phyloP scores from a whole-genome alignment of 2,113 vertebrate species.

The Dolichallabes microphthalmus region DNA sequence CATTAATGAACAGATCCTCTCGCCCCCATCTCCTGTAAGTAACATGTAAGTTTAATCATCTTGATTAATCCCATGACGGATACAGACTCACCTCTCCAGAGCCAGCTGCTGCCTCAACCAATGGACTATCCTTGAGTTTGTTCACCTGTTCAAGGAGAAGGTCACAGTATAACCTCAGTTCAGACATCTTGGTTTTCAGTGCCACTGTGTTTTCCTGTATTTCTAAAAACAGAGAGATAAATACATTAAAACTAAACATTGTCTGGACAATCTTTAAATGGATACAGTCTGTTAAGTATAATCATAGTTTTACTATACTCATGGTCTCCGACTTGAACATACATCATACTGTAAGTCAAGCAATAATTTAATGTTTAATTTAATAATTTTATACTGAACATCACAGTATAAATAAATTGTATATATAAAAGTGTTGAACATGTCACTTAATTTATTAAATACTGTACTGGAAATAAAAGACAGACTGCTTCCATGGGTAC shows the following conservation, averaged over 20 bases:
- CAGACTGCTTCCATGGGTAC: too few species aligned
- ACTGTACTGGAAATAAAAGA: too few species aligned
- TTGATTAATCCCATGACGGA: constrained; percentile 30
- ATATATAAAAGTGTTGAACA: too few species aligned
- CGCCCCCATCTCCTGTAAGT: neutral
- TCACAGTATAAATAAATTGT: too few species aligned
- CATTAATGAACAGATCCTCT: too few species aligned
- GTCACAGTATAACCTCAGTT: constrained; percentile 94
- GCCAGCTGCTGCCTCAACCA: constrained; percentile 58
- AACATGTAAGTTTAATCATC: neutral
- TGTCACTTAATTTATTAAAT: too few species aligned
- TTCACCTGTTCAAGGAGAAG: constrained; percentile 96
- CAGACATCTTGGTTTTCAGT: constrained; percentile 95
- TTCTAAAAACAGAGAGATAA: constrained; percentile 69
- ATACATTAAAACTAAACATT: neutral
- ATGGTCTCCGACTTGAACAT: neutral
- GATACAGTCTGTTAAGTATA: neutral
- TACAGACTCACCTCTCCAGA: constrained; percentile 59
- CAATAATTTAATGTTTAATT: neutral
- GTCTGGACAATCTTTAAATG: neutral
- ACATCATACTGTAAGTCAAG: neutral
- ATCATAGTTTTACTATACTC: neutral
- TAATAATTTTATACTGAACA: too few species aligned
- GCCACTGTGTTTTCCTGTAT: constrained; percentile 92
- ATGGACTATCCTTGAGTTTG: constrained; percentile 76